phyloP scores from a whole-genome alignment of 2,113 vertebrate genomes.

The Ascaphus truei region DNA sequence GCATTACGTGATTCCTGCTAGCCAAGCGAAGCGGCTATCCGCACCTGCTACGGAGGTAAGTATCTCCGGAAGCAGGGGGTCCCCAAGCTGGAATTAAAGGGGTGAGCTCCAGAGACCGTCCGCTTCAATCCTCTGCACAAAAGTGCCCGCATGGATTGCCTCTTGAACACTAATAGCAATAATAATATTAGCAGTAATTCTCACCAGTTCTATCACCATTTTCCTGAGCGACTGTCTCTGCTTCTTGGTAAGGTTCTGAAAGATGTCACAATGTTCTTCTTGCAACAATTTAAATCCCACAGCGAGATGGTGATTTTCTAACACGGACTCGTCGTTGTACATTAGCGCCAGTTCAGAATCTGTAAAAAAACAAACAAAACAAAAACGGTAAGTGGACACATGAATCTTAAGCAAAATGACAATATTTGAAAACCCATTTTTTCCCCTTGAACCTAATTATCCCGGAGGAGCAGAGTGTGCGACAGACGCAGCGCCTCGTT shows the following conservation, averaged over 20 bases:
- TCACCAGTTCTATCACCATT: constrained; percentile 98
- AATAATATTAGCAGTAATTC: not conserved
- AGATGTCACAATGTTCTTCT: constrained; percentile 96
- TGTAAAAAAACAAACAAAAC: constrained; percentile 44
- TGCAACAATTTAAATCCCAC: constrained; percentile 96
- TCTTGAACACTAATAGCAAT: not conserved
- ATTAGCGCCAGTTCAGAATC: constrained; percentile 96
- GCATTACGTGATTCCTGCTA: too few species aligned
- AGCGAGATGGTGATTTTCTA: constrained; percentile 96
- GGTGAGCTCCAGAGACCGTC: not conserved
- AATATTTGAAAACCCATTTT: too few species aligned
- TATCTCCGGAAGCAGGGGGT: too few species aligned
- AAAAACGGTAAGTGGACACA: too few species aligned
- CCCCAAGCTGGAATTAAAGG: accelerated
- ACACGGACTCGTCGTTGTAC: constrained; percentile 96
- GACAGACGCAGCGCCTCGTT: too few species aligned
- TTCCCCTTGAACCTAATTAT: too few species aligned
- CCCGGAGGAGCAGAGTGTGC: too few species aligned
- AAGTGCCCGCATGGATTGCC: accelerated
- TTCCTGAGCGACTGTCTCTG: constrained; percentile 87
- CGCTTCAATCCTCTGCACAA: not conserved
- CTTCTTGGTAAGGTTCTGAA: constrained; percentile 95
- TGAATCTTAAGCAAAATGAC: too few species aligned
- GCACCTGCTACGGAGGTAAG: too few species aligned
- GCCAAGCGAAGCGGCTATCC: too few species aligned